Evolutionary conservation across 2,113 vertebrate genomes (phyloP), one percentile per base, ranked within the genome.

Genomic region (Rhinoptilus africanus): DNA sequence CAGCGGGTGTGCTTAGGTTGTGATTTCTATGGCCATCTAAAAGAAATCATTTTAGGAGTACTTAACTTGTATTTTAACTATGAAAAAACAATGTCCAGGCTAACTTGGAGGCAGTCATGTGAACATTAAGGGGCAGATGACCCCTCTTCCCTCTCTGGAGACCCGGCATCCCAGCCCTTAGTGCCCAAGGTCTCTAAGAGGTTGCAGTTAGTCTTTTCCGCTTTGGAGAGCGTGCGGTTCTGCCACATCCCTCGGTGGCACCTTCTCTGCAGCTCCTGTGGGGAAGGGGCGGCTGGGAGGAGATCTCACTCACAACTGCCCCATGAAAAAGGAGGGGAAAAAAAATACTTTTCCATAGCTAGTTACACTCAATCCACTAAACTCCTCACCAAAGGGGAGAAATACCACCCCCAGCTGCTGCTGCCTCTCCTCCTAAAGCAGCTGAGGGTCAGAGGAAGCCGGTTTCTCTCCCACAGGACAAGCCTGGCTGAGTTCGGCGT

Each of bases 171-270:
- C 62, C 35, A 30, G 53, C 30, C 20, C 63, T 6, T 7, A 0
- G 2, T 3, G 75, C 66, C 48, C 28, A 3, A 45, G 47, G 53
- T 41, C 72, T 35, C 62, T 35, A 30, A 12, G 19, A 21, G 12
- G 11, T 35, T 27, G 27, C 7, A 9, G 12, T 12, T 5, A 1
- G 32, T 22, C 3, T 1, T 14, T 19, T 19, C 12, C 1, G 48
- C 56, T 47, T 26, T 22, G 34, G 22, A 22, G 45, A 37, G 32
- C 26, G 3, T 4, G 34, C 27, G 11, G 11, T 23, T 34, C 37
- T 23, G 37, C 17, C 12, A 18, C 34, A 12, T 15, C 19, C 37
- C 64, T 34, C 4, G 0, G 28, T 23, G 39, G 48, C 5, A 28
- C 28, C 47, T 34, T 9, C 64, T 62, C 56, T 6, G 66, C 26